Base-by-base conservation (phyloP, 2,113 vertebrate species). In the Channa maculata region DNA sequence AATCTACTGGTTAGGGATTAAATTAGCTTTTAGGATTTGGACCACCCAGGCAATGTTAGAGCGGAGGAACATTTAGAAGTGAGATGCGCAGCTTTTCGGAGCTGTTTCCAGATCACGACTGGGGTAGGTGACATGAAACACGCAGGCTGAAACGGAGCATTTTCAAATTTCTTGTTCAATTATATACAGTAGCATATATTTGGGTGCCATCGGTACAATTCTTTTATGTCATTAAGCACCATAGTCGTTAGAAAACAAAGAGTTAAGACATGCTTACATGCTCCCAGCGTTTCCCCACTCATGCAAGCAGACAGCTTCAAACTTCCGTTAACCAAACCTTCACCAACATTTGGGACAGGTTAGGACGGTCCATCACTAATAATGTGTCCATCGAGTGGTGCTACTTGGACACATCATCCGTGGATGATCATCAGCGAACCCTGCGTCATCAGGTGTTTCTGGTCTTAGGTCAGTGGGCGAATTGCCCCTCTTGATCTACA, bases 21-120 rank as follows among this genome's bases (percentile, higher is more conserved):
- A 75, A 72, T 77, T 70, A 58, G 65, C 73, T 65, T 77, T 84
- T 78, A 57, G 62, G 55, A 83, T 76, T 41, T 44, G 52, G 80
- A 85, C 85, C 75, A 85, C 65, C 76, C 80, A 79, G 54, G n/a
- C 71, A 55, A 60, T 67, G 68, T 78, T 86, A 61, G 34, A 69
- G 66, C 45, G 12, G 69, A 43, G 38, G 48, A 51, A 52, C 65
- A 65, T 80, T 84, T 75, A 55, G 41, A 79, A 71, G 82, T 66
- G 41, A 54, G 50, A 73, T 38, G 54, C 41, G 24, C n/a, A 39
- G 52, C 38, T 71, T 57, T 65, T 82, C 55, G 59, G 63, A 70
- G 64, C 61, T 43, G 64, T 63, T 75, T 76, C 55, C 46, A 74
- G 59, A 85, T 68, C 39, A 41, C 15, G 48, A 49, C 37, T 43